Percentiles rank a stretch among this genome's conserved stretches.
These are phyloP conservation scores for Drosophila bocqueti DNA, from an alignment of 1,140 invertebrate species.

Conservation along the genomic window DNA sequence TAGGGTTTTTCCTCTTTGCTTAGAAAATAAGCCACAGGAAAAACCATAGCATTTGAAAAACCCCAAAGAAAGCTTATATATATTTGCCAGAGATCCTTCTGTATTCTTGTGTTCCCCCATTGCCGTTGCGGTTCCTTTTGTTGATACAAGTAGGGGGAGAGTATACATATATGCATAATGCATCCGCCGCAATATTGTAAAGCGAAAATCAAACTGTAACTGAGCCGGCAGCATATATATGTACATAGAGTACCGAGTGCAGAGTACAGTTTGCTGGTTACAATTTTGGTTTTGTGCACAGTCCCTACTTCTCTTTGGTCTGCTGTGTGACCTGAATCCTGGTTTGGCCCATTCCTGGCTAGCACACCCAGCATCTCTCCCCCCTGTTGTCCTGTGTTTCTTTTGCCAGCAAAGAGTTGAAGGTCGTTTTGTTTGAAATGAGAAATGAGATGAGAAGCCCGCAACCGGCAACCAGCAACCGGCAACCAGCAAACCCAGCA, in stretches of 20 bases:
- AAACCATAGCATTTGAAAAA: neutral
- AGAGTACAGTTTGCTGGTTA: slow-evolving; percentile 64
- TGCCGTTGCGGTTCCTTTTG: slow-evolving; percentile 29
- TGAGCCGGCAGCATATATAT: slow-evolving; percentile 15
- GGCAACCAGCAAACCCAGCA: slow-evolving; percentile 38
- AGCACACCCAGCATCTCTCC: neutral
- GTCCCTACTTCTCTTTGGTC: slow-evolving; percentile 15
- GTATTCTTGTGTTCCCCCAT: neutral
- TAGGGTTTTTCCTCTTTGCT: neutral
- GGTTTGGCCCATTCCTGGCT: slow-evolving; percentile 35
- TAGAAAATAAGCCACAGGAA: slow-evolving; percentile 4
- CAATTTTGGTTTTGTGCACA: slow-evolving; percentile 51
- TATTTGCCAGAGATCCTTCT: slow-evolving; percentile 25
- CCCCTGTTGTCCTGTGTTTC: slow-evolving; percentile 19
- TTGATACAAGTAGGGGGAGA: slow-evolving; percentile 2
- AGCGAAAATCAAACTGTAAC: slow-evolving; percentile 47
- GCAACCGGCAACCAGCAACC: slow-evolving; percentile 42
- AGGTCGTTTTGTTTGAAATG: slow-evolving; percentile 65
- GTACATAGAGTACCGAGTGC: neutral
- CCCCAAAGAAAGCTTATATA: slow-evolving; percentile 11
- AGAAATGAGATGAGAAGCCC: slow-evolving; percentile 46
- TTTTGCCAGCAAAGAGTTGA: slow-evolving; percentile 60
- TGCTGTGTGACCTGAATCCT: slow-evolving; percentile 56
- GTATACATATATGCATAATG: slow-evolving; percentile 27
- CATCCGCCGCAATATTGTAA: slow-evolving; percentile 32